phyloP scores from a whole-genome alignment of 2,888 invertebrate species.

The Torymus auratus region DNA sequence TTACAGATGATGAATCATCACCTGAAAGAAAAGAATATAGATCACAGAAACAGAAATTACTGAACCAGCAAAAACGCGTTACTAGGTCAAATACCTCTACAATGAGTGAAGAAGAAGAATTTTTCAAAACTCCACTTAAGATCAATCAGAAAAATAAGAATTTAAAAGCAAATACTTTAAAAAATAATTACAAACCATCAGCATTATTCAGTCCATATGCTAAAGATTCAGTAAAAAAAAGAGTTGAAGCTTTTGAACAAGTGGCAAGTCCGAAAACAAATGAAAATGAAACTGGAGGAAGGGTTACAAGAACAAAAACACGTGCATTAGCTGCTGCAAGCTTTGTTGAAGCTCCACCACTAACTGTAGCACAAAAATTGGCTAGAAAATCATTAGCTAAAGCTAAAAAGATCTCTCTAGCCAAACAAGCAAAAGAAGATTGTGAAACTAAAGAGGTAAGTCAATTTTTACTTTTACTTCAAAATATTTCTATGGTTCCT shows the following conservation, averaged over 20 bases:
- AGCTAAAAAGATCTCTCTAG: slow-evolving; percentile 70
- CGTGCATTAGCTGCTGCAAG: slow-evolving; percentile 78
- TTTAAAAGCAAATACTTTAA: slow-evolving; percentile 55
- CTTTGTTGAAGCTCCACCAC: slow-evolving; percentile 29
- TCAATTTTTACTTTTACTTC: not conserved
- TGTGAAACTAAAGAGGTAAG: slow-evolving; percentile 72
- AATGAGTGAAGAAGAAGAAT: slow-evolving; percentile 65
- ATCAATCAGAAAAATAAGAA: slow-evolving; percentile 52
- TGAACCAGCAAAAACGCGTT: slow-evolving; percentile 52
- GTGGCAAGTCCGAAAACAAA: slow-evolving; percentile 69
- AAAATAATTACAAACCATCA: slow-evolving; percentile 70
- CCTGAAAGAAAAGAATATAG: slow-evolving; percentile 63
- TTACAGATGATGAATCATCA: slow-evolving; percentile 74
- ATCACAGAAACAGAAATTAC: slow-evolving; percentile 49
- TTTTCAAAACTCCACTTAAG: slow-evolving; percentile 64
- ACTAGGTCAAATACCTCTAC: slow-evolving; percentile 51
- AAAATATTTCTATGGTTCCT: slow-evolving; percentile 16
- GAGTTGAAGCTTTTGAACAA: slow-evolving; percentile 81
- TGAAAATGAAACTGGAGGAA: slow-evolving; percentile 67
- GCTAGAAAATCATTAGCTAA: slow-evolving; percentile 71
- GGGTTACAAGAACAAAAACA: slow-evolving; percentile 80
- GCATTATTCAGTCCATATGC: slow-evolving; percentile 79
- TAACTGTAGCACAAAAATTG: slow-evolving; percentile 66
- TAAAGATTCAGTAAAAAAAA: slow-evolving; percentile 80
- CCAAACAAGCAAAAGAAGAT: slow-evolving; percentile 65